Evolutionary conservation across 1,140 invertebrate species (phyloP).

Genomic region (Scaptodrosophila lebanonensis): DNA sequence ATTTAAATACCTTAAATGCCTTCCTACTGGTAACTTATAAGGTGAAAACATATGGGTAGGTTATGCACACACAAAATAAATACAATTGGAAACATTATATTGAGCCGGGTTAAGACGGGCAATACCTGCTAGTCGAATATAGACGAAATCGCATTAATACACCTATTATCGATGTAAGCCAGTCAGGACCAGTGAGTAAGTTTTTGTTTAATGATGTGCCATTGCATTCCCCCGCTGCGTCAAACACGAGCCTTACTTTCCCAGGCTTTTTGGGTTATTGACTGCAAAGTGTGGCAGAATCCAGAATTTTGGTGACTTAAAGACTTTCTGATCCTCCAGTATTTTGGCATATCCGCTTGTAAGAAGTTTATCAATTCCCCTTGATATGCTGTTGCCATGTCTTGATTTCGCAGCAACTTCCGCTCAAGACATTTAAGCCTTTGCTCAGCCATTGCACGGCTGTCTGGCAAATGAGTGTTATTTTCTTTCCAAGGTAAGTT

Average conservation of each 20-base stretch:
- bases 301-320: conserved; percentile 25
- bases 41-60: too few species aligned
- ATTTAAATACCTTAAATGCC: too few species aligned
- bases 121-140: too few species aligned
- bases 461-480: neutral
- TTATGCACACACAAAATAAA: too few species aligned
- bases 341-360: neutral
- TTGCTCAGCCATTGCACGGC: neutral
- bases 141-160: conserved; percentile 53
- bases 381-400: neutral
- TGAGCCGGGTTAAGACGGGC: too few species aligned
- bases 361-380: neutral
- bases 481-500: neutral
- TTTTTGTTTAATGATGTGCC: conserved; percentile 45
- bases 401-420: neutral
- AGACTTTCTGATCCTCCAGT: neutral
- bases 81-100: too few species aligned
- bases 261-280: conserved; percentile 35
- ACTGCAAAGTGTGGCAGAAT: conserved; percentile 61
- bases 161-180: conserved; percentile 38
- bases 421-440: neutral
- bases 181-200: conserved; percentile 45
- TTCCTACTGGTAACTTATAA: too few species aligned
- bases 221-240: conserved; percentile 34
- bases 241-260: conserved; percentile 57